A percentile compares a stretch with the other conserved stretches of the same genome.
Evolutionary conservation across 2,888 invertebrate species (phyloP).

Genomic region (Andrena praecox): DNA sequence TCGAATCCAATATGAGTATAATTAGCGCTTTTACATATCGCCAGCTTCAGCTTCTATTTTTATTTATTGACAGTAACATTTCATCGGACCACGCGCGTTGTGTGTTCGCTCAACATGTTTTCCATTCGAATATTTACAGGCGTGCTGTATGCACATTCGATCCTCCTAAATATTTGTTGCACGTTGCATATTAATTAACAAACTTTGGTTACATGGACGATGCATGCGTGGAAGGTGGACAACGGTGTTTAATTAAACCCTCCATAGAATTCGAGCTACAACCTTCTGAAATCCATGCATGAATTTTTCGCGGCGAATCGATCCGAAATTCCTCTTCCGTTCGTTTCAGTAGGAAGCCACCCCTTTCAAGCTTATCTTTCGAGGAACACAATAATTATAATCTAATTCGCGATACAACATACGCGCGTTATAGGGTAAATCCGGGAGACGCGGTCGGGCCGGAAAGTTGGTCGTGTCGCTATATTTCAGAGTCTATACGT

Average conservation of each 20-base stretch:
- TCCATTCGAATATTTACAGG: not conserved
- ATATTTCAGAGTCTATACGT: no score
- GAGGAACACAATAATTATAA: not conserved
- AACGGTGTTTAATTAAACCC: not conserved
- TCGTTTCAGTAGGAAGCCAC: not conserved
- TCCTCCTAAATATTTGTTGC: slow-evolving; percentile 23
- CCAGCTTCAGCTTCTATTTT: not conserved
- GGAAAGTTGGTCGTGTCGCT: no score
- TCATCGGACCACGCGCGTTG: not conserved
- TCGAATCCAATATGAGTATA: not conserved
- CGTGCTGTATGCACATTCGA: not conserved
- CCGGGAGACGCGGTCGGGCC: no score
- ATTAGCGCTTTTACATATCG: not conserved
- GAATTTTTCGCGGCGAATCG: slow-evolving; percentile 3
- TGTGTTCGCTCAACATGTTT: not conserved
- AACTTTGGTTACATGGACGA: slow-evolving; percentile 9
- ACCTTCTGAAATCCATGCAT: not conserved
- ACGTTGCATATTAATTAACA: slow-evolving; percentile 34
- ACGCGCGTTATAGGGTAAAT: slow-evolving; percentile 22
- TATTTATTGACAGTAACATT: not conserved
- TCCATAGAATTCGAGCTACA: not conserved
- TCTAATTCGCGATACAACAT: not conserved
- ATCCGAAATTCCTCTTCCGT: not conserved
- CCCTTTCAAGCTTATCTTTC: not conserved
- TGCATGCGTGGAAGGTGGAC: no score